These are phyloP conservation scores for Heliconius himera DNA, from an alignment of 1,140 invertebrate genomes.

Conservation along the genomic window DNA sequence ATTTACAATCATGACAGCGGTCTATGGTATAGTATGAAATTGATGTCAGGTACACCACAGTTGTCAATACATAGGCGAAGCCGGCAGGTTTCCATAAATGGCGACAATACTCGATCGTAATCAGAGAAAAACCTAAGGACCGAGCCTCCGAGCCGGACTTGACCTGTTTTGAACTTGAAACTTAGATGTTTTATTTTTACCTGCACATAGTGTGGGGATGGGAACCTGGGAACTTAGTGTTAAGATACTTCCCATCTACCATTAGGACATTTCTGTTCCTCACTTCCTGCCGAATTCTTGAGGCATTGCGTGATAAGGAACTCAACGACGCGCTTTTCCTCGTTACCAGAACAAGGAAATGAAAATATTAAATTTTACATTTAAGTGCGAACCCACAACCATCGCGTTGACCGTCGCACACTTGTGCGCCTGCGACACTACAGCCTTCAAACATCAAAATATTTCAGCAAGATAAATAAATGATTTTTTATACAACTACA, in stretches of 20 bases:
- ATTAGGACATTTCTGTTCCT: no score
- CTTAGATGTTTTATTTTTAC: not conserved
- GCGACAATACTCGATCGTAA: constrained; percentile 68
- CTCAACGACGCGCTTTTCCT: no score
- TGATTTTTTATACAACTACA: not conserved
- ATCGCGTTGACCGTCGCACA: no score
- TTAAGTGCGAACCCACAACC: no score
- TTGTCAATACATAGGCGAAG: constrained; percentile 68
- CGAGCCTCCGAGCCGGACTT: constrained; percentile 70
- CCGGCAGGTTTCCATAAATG: constrained; percentile 74
- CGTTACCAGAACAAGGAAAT: no score
- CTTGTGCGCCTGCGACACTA: no score
- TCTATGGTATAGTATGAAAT: constrained; percentile 30
- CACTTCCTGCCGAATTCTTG: no score
- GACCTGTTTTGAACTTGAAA: constrained; percentile 53
- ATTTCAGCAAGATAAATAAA: constrained; percentile 23
- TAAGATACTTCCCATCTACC: no score
- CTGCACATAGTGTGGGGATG: no score
- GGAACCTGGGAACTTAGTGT: no score
- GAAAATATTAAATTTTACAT: no score
- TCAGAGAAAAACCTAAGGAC: constrained; percentile 66
- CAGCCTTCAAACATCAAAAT: constrained; percentile 18
- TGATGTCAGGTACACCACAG: constrained; percentile 73
- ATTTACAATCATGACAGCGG: not conserved
- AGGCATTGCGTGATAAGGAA: no score